Evolutionary conservation across 2,888 invertebrate species (phyloP), one percentile per base, ranked within the genome.

Genomic region (Sphaerophoria rueppellii): DNA sequence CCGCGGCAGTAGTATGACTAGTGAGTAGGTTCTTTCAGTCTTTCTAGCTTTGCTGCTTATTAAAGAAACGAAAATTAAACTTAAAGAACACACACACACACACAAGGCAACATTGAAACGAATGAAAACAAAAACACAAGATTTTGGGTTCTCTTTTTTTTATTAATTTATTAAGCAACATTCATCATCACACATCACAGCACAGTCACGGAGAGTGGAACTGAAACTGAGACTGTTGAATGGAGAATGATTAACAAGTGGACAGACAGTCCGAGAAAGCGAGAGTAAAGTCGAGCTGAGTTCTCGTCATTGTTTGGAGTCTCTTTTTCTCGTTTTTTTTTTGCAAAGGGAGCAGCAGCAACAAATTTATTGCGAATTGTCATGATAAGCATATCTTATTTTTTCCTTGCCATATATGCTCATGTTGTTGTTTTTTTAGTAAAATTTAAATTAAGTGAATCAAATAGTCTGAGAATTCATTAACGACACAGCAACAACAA

Each of bases 11-110:
- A 37, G 52, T 52, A 46, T 71, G 71, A 67, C 40, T 54, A 67
- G 74, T 82, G 81, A 85, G 81, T 85, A 85, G 85, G 85, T 85
- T 85, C 85, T 73, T 61, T 24, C 24, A 24, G 24, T 24, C 24
- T 24, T 24, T 24, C 24, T 24, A 24, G 67, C 57, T 85, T 60
- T 71, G 61, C 24, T 24, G 24, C 70, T 70, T 65, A 57, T 57
- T 70, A 70, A 63, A 63, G 16, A 65, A 65, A 35, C 48, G 2
- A 58, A 14, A 70, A 58, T 40, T 78, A 79, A 52, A 60, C 46
- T 43, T 7, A 43, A 61, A 55, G 65, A 43, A 70, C 54, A 72
- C 54, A 70, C 50, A 73, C n/a, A 67, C 65, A n/a, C 50, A 54
- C 63, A 58, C 48, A 9, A 48, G 63, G 16, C 35, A 65, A 24